These are phyloP conservation scores for Mormyrus hasselquistii DNA, from an alignment of 2,797 vertebrate species.

Conservation along the genomic window DNA sequence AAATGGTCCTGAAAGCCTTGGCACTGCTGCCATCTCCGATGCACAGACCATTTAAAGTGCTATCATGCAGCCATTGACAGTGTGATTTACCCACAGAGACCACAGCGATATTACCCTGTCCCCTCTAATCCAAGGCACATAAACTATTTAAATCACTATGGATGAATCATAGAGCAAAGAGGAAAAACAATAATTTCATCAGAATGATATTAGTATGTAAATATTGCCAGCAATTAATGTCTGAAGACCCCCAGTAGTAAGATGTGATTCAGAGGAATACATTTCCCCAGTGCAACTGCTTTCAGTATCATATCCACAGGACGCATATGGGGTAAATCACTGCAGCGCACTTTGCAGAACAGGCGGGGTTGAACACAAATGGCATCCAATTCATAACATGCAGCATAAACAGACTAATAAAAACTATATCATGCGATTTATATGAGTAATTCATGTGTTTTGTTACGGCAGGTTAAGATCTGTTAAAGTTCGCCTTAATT, in stretches of 20 bases:
- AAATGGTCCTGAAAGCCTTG: background rate
- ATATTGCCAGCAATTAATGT: slow-evolving; percentile 48
- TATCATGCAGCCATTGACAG: slow-evolving; percentile 42
- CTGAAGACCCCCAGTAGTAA: slow-evolving; percentile 33
- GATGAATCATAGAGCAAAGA: slow-evolving; percentile 51
- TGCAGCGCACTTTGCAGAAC: background rate
- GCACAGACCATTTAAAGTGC: slow-evolving; percentile 25
- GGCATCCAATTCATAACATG: background rate
- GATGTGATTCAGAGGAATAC: slow-evolving; percentile 26
- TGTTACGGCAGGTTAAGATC: background rate
- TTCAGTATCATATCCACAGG: background rate
- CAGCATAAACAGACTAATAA: background rate
- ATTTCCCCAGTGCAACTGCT: slow-evolving; percentile 20
- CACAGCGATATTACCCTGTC: slow-evolving; percentile 60
- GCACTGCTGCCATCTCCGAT: background rate
- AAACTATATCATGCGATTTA: background rate
- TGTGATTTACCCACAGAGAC: slow-evolving; percentile 52
- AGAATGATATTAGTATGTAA: slow-evolving; percentile 49
- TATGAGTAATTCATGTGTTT: background rate
- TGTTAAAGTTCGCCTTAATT: background rate
- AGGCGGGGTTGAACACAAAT: background rate
- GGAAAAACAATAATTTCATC: slow-evolving; percentile 50
- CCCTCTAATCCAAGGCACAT: slow-evolving; percentile 54
- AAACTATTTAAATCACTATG: slow-evolving; percentile 47
- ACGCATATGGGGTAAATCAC: background rate